A percentile compares a stretch with the other conserved stretches of the same genome.
These are phyloP conservation scores for Cephalopachus bancanus DNA, from an alignment of 2,797 vertebrate genomes.

Conservation along the genomic window DNA sequence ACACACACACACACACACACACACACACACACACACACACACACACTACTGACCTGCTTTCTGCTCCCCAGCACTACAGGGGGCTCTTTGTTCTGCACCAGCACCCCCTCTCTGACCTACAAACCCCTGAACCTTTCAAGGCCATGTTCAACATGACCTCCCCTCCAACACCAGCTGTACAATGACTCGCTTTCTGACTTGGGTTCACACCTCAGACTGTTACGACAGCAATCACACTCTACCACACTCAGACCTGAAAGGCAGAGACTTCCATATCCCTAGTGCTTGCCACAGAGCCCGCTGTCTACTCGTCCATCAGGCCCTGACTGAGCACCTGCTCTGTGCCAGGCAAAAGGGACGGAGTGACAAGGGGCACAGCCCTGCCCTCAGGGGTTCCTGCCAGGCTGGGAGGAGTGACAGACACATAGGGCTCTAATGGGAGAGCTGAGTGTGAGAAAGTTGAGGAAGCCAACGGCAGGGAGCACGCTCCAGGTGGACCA, in stretches of 20 bases:
- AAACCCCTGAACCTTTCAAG: neutral
- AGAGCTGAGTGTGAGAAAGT: fast-evolving
- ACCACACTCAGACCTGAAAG: neutral
- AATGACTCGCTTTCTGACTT: neutral
- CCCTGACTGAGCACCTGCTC: no score
- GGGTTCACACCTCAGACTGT: fast-evolving
- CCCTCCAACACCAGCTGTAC: no score
- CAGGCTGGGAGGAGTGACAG: fast-evolving
- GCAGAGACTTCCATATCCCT: neutral
- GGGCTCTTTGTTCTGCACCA: neutral
- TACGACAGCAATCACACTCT: fast-evolving
- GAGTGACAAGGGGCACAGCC: neutral
- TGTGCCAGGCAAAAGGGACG: neutral
- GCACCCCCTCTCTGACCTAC: neutral
- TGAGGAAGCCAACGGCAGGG: neutral
- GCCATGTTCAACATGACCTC: fast-evolving
- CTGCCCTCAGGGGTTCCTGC: no score
- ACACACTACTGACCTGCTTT: neutral
- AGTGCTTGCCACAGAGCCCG: neutral
- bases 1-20: neutral
- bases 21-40: neutral
- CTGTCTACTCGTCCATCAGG: fast-evolving
- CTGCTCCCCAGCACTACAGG: neutral
- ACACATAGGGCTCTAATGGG: neutral
- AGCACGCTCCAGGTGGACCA: fast-evolving